These are phyloP conservation scores for Elgonia sp. DNA, from an alignment of 2,888 invertebrate genomes.

Conservation along the genomic window DNA sequence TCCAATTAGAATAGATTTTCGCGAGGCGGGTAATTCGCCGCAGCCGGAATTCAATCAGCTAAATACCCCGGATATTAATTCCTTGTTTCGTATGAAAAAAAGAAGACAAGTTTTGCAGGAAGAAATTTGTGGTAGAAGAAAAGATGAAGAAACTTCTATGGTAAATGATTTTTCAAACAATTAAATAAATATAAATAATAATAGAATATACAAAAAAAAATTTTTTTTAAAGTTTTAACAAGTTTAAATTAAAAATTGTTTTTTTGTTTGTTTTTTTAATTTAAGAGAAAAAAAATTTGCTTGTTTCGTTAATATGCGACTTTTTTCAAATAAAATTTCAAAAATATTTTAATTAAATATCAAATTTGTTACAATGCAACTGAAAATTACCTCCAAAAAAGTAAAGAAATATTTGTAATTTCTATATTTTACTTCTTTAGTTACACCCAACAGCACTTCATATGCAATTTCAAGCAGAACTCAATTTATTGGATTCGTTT, in stretches of 20 bases:
- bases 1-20: constrained; percentile 84
- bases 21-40: constrained; percentile 83
- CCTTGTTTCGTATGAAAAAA: constrained; percentile 82
- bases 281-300: no score
- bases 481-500: constrained; percentile 89
- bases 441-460: constrained; percentile 88
- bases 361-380: no score
- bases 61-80: constrained; percentile 84
- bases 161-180: constrained; percentile 62
- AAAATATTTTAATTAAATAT: no score
- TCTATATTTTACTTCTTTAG: constrained; percentile 70
- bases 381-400: neutral
- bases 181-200: neutral
- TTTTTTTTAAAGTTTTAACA: no score
- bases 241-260: no score
- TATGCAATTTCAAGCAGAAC: constrained; percentile 89
- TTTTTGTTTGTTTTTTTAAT: no score
- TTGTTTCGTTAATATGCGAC: no score
- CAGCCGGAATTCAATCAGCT: constrained; percentile 85
- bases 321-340: no score
- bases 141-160: constrained; percentile 78
- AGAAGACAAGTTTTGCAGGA: constrained; percentile 80
- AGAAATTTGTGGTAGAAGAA: constrained; percentile 48
- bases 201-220: no score
- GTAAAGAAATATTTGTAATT: neutral